Evolutionary conservation across 2,113 vertebrate genomes (phyloP).

Genomic region (Mesitornis unicolor): DNA sequence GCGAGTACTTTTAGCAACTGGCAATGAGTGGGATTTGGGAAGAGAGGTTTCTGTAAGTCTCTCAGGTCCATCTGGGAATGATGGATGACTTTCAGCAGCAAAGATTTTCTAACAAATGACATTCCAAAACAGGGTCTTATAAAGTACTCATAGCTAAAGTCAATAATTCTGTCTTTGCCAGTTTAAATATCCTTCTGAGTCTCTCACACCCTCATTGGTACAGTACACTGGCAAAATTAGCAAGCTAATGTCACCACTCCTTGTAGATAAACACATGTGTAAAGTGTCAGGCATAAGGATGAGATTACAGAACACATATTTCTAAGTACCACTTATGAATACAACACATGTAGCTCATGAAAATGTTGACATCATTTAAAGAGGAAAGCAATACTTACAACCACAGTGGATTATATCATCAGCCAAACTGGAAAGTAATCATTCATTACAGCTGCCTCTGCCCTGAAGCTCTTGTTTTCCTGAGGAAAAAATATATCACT

Average conservation of each 20-base stretch:
- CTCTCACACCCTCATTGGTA: constrained; percentile 22
- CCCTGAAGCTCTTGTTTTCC: background rate
- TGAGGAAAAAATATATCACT: background rate
- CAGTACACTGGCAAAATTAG: constrained; percentile 51
- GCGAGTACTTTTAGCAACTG: background rate
- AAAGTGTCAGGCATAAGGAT: constrained; percentile 64
- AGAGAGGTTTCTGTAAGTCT: background rate
- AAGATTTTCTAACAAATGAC: constrained; percentile 54
- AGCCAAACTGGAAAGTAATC: constrained; percentile 60
- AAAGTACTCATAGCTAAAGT: constrained; percentile 52
- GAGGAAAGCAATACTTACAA: constrained; percentile 57
- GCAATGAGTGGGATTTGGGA: background rate
- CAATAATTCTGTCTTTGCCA: constrained; percentile 58
- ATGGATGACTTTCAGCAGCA: constrained; percentile 58
- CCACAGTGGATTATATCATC: constrained; percentile 59
- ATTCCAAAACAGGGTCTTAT: constrained; percentile 52
- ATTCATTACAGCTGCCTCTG: constrained; percentile 40
- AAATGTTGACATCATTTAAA: constrained; percentile 60
- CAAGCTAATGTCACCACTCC: constrained; percentile 53
- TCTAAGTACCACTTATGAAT: constrained; percentile 66
- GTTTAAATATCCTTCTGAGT: constrained; percentile 54
- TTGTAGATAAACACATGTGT: constrained; percentile 64
- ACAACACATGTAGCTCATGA: constrained; percentile 53
- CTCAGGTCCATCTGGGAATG: background rate
- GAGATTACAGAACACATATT: constrained; percentile 67